These are phyloP conservation scores for Upupa epops DNA, from an alignment of 2,113 vertebrate species.

Conservation along the genomic window DNA sequence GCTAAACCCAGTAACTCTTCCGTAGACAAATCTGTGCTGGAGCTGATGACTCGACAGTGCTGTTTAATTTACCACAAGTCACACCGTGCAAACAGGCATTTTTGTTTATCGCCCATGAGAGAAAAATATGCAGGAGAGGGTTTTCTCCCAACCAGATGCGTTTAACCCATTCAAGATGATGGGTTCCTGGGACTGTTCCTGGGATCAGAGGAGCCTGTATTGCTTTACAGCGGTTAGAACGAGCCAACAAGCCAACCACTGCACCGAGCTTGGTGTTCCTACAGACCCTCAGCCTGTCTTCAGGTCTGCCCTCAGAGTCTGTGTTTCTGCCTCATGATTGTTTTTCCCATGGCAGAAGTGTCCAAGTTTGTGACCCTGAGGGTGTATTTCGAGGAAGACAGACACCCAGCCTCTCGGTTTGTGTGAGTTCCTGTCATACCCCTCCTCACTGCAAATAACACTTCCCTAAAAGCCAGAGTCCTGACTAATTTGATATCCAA, in stretches of 20 bases:
- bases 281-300: neutral
- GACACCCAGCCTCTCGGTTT: neutral
- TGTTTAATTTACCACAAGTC: constrained; percentile 16
- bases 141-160: neutral
- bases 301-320: neutral
- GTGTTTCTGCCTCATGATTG: neutral
- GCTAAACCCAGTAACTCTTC: neutral
- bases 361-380: neutral
- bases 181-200: neutral
- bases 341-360: neutral
- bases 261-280: neutral
- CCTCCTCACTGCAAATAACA: neutral
- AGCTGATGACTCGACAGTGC: neutral
- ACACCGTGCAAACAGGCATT: neutral
- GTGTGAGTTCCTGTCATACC: neutral
- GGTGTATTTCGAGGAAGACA: neutral
- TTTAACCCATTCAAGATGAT: constrained; percentile 14
- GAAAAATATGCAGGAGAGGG: neutral
- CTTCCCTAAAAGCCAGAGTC: neutral
- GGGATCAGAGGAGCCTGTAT: neutral
- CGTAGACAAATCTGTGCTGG: neutral
- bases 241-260: neutral
- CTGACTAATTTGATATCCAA: neutral
- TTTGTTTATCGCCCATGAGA: constrained; percentile 23
- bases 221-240: neutral